Base-by-base conservation (phyloP, 1,140 invertebrate species). In the Phocides pigmalion region DNA sequence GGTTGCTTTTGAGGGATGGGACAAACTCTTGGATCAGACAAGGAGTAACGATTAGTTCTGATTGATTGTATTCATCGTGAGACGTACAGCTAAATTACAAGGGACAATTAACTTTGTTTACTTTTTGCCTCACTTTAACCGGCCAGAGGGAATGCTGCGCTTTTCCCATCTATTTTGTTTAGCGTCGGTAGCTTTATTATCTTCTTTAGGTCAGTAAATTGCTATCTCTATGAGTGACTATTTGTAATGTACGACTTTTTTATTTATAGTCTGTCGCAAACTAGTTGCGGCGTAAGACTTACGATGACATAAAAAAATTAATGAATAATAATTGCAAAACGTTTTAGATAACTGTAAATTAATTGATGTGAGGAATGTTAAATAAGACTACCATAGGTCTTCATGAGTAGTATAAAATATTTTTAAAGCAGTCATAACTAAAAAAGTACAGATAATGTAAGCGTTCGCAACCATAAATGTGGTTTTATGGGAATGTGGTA, bases 61-160 rank as follows among this genome's bases (percentile, higher is more conserved):
- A 66, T 66, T 44, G 64, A 66, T 66, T 56, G 64, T 12, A 15
- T 16, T 28, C 41, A 32, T 66, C 39, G 20, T 1, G 14, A 25
- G 35, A 50, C 37, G 56, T 25, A 25, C 16, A 20, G 39, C 37
- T 62, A 62, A 62, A 66, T 66, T 32, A 61, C 44, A 46, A 62
- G 15, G 12, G 44, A 47, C 56, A 62, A 66, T 62, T 62, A 62
- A 22, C 28, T 47, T 19, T 51, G 49, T 62, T 66, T 42, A 62
- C 56, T 66, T 66, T 66, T 62, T 59, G 42, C 22, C 20, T 50
- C 17, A 42, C 12, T 32, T 19, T 17, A 58, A 44, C 39, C 37
- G 20, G 41, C 11, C 15, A n/a, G 11, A 3, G 9, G 9, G 39
- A 54, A 56, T 53, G 41, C 20, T n/a, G 11, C 12, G 12, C 25